phyloP scores from a whole-genome alignment of 2,113 vertebrate genomes.

The rat (Rattus norvegicus) region DNA sequence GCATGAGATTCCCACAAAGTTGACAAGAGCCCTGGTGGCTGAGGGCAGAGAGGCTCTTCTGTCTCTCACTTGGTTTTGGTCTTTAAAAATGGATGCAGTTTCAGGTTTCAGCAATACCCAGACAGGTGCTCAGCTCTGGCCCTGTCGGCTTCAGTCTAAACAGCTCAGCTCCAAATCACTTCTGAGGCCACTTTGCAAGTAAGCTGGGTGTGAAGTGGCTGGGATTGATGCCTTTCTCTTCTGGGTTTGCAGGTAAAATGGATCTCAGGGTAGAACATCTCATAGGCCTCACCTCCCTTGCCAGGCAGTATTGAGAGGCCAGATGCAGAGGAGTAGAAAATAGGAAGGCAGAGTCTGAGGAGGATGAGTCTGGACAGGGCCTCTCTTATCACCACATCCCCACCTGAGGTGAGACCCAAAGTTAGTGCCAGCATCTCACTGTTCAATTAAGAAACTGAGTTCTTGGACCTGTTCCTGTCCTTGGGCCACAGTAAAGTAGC shows the following conservation, averaged over 20 bases:
- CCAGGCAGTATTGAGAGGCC: background rate
- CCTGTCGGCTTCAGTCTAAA: background rate
- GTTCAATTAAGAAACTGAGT: background rate
- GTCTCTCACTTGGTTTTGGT: background rate
- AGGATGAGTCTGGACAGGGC: too few species aligned
- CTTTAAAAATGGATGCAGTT: constrained; percentile 17
- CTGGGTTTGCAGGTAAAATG: background rate
- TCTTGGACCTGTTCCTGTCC: background rate
- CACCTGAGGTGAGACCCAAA: background rate
- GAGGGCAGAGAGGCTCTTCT: background rate
- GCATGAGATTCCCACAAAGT: background rate
- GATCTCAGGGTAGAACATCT: background rate
- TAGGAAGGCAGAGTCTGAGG: background rate
- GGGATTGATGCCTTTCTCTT: background rate
- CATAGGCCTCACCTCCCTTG: background rate
- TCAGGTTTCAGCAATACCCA: background rate
- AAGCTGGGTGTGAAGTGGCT: background rate
- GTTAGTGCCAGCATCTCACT: background rate
- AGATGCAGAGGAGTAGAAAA: background rate
- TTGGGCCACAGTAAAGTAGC: background rate
- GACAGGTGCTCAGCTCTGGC: constrained; percentile 11
- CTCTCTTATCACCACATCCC: background rate
- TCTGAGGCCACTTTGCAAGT: background rate
- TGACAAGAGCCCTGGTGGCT: constrained; percentile 25
- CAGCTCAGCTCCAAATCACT: background rate